Base-by-base conservation (phyloP, 2,113 vertebrate genomes). In the Parotia lawesii region DNA sequence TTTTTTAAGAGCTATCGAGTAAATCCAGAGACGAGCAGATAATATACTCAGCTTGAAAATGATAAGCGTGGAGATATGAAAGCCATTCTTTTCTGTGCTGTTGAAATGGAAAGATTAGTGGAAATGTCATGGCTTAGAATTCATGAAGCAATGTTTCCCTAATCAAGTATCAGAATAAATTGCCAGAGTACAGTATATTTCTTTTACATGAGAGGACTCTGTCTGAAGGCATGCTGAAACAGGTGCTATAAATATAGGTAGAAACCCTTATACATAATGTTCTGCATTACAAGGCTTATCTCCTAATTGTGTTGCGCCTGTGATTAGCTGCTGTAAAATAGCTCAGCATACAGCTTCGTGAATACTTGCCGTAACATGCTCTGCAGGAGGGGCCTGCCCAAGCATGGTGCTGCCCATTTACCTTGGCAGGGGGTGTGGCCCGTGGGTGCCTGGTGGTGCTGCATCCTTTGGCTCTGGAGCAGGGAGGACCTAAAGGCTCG, bases 101-200 rank as follows among this genome's bases (percentile, higher is more conserved):
- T 77, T 87, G 71, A 94, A 96, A 96, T 87, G 60, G 76, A 51
- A 94, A 93, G 94, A 95, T 95, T 84, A 95, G 88, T 93, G 85
- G 29, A 95, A 95, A 95, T 95, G 89, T 94, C 85, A 95, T 82
- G 60, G 76, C 92, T 93, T 69, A 81, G 77, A 87, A 94, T 93
- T 94, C 76, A 65, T 78, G 89, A 82, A 90, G 89, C 76, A 77
- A 56, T 40, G 40, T 91, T 94, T 90, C 40, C 57, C 37, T 94
- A 88, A 94, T 94, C 92, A 96, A 45, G 69, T 57, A 48, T 84
- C 82, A 64, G 72, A 71, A 65, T 90, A 94, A 94, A 94, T 95
- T 90, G 65, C 76, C 29, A 45, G 69, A 74, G 65, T 65, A 48
- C 23, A 47, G 65, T 67, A 31, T 91, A 71, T 86, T 94, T 73